Evolutionary conservation across 2,113 vertebrate species (phyloP), one percentile per base, ranked within the genome.

Genomic region (Connochaetes taurinus): DNA sequence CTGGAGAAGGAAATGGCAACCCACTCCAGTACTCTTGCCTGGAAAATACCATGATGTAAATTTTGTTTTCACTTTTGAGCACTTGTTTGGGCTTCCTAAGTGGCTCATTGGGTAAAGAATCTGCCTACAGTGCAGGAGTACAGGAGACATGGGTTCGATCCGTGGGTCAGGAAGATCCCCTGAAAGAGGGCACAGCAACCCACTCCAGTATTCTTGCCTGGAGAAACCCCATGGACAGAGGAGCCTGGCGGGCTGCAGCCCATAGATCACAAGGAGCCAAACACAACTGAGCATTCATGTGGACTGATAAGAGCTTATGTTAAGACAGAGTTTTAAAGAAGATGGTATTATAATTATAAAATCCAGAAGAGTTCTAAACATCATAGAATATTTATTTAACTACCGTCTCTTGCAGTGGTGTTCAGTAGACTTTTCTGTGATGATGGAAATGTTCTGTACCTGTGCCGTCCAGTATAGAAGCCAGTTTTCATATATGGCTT

Each of bases 11-110:
- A 58, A 58, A 58, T 58, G 25, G 57, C 25, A 58, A 58, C 57
- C 57, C 10, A 58, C 25, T 58, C 25, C 25, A 58, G 57, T 58
- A 58, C 25, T 9, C 25, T 58, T 12, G 25, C 57, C 57, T 58
- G 57, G 57, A 29, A 29, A 58, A 58, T 58, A 25, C 25, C 33
- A 92, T 62, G 43, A 23, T 74, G 10, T n/a, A 52, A 55, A 36
- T 85, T 5, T 43, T 84, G 33, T 64, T 97, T 96, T 82, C 12
- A 82, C 67, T 78, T 96, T 84, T 87, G n/a, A 87, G 11, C 19
- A 15, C 40, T 84, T 50, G 15, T 62, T 81, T 88, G 19, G 67
- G 67, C n/a, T 71, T 71, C n/a, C n/a, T 36, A 71, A n/a, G n/a
- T 71, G 67, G 67, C 67, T 40, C 19, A 36, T 19, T 40, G n/a